Evolutionary conservation across 2,113 vertebrate genomes (phyloP).

Genomic region (Xenus cinereus): DNA sequence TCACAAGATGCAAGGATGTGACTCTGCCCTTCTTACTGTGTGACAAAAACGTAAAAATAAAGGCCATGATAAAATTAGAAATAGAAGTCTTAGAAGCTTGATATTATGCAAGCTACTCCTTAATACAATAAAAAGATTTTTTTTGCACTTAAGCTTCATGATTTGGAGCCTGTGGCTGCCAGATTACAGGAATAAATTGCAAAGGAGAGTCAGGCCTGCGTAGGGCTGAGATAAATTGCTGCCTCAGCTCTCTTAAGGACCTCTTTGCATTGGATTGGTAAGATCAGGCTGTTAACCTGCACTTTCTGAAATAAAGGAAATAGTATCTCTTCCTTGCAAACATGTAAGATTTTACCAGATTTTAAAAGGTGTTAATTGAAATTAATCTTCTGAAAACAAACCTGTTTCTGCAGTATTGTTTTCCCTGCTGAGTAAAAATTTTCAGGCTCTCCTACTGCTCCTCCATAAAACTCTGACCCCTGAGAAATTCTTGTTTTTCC

Average conservation of each 20-base stretch:
- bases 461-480: neutral
- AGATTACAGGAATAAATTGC: neutral
- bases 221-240: neutral
- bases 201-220: neutral
- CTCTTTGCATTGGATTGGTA: neutral
- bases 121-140: neutral
- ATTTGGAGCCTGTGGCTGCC: neutral
- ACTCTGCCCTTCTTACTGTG: neutral
- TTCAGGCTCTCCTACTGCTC: neutral
- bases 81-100: neutral
- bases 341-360: neutral
- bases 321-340: neutral
- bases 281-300: neutral
- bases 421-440: neutral
- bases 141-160: neutral
- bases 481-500: neutral
- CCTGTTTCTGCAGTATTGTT: neutral
- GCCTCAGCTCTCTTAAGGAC: neutral
- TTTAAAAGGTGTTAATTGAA: neutral
- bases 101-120: neutral
- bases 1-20: conserved; percentile 14
- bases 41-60: neutral
- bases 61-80: neutral
- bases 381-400: neutral
- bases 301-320: neutral